A percentile compares a stretch with the other conserved stretches of the same genome.
phyloP scores from a whole-genome alignment of 1,140 invertebrate genomes.

The Theocolax elegans region DNA sequence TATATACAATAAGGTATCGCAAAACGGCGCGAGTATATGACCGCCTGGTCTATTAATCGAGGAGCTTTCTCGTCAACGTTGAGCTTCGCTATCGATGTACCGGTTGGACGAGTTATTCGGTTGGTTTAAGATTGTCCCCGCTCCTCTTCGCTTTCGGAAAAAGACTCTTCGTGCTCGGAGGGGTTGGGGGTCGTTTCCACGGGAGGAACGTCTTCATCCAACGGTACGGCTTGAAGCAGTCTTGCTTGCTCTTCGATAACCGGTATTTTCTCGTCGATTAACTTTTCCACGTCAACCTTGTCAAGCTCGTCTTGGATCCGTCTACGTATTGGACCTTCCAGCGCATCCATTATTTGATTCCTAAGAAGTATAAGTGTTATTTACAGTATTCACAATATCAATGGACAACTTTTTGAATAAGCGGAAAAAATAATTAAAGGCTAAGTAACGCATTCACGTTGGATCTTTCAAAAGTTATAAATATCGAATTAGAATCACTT shows the following conservation, averaged over 20 bases:
- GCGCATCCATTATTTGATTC: constrained; percentile 85
- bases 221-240: constrained; percentile 52
- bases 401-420: no score
- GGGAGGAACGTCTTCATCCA: constrained; percentile 54
- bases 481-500: no score
- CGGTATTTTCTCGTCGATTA: constrained; percentile 75
- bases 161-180: constrained; percentile 52
- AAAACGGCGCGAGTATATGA: no score
- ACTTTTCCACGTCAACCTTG: constrained; percentile 77
- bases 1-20: no score
- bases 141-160: constrained; percentile 63
- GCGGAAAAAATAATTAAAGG: no score
- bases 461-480: no score
- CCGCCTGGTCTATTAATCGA: no score
- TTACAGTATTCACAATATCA: no score
- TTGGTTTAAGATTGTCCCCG: constrained; percentile 60
- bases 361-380: constrained; percentile 48
- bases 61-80: no score
- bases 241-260: constrained; percentile 72
- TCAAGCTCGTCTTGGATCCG: constrained; percentile 77
- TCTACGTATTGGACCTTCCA: constrained; percentile 78
- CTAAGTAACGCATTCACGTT: no score
- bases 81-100: no score
- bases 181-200: constrained; percentile 45
- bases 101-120: no score